Evolutionary conservation across 2,797 vertebrate species (phyloP).

Genomic region (Scarus forsteni): DNA sequence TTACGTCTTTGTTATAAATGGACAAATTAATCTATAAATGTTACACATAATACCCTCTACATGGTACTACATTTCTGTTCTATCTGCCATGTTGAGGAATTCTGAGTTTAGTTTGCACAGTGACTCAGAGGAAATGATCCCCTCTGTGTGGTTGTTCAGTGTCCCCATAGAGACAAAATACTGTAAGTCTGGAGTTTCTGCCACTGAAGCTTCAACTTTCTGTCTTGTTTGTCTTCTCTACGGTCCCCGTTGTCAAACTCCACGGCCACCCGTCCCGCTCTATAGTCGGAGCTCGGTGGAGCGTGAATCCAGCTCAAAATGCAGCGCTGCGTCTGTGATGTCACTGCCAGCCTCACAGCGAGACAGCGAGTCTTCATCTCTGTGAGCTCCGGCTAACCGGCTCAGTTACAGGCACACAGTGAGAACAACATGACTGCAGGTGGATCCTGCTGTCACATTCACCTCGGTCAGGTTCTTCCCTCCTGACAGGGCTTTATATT

Average conservation of each 20-base stretch:
- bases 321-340: constrained; percentile 10
- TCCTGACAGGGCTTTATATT: constrained; percentile 15
- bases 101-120: too few relatives aligned
- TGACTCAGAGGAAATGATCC: background rate
- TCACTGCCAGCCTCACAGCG: constrained; percentile 12
- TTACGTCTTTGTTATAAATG: too few relatives aligned
- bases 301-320: constrained; percentile 23
- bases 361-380: constrained; percentile 29
- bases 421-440: constrained; percentile 12
- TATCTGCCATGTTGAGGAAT: too few relatives aligned
- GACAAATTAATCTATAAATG: too few relatives aligned
- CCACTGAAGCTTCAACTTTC: constrained; percentile 12
- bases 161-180: background rate
- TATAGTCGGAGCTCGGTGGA: constrained; percentile 30
- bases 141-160: background rate
- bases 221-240: background rate
- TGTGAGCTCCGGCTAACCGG: constrained; percentile 43
- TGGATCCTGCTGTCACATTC: background rate
- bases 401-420: constrained; percentile 29
- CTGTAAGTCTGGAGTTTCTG: background rate
- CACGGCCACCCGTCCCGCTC: background rate
- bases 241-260: constrained; percentile 9
- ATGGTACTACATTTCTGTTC: too few relatives aligned
- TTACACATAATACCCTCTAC: too few relatives aligned
- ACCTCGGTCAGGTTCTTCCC: background rate